Evolutionary conservation across 2,888 invertebrate species (phyloP).

Genomic region (Cremastobaeus sp.): DNA sequence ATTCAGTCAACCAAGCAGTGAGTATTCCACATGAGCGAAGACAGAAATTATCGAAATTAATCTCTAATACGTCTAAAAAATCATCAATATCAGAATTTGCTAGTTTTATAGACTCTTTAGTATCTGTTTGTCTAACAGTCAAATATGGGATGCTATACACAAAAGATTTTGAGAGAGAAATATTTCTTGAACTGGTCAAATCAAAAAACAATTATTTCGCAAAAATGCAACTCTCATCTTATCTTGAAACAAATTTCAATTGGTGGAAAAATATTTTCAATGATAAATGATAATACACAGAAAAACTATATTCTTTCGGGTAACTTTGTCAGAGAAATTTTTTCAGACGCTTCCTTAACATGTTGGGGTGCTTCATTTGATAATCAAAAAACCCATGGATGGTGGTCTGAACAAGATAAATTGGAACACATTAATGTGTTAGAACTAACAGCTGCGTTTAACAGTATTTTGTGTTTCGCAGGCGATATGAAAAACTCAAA

Average conservation of each 20-base stretch:
- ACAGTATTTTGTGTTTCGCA: conserved; percentile 25
- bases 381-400: conserved; percentile 14
- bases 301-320: not conserved
- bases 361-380: conserved; percentile 36
- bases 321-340: conserved; percentile 5
- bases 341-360: conserved; percentile 32
- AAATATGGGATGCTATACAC: conserved; percentile 38
- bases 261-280: conserved; percentile 18
- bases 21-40: conserved; percentile 15
- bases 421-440: conserved; percentile 24
- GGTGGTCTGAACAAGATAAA: conserved; percentile 27
- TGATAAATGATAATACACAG: not conserved
- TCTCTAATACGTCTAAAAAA: conserved; percentile 3
- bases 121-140: conserved; percentile 40
- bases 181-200: conserved; percentile 15
- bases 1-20: too few relatives aligned
- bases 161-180: conserved; percentile 29
- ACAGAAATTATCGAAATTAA: not conserved
- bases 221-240: not conserved
- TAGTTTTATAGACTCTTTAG: conserved; percentile 36
- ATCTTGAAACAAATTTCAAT: conserved; percentile 3
- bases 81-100: conserved; percentile 16
- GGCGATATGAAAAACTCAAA: not conserved
- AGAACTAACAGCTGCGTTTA: conserved; percentile 31
- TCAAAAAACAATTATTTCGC: not conserved